Conservation (phyloP, 2,888 invertebrate species). For the Lasioglossum marginatum region DNA sequence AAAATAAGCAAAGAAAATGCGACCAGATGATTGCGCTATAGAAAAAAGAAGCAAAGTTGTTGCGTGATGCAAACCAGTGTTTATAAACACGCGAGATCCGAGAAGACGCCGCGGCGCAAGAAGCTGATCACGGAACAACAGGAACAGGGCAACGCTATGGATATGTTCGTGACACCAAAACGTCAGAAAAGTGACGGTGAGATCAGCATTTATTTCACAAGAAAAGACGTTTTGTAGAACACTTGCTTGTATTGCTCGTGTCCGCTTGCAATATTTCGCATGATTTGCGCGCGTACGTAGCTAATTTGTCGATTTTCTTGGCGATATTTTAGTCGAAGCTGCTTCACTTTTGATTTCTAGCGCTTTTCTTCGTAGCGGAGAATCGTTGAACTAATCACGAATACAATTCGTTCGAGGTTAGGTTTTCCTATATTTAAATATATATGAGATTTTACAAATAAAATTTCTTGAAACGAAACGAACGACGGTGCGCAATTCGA, state of each 20-base stretch:
- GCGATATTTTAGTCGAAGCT: conserved; percentile 62
- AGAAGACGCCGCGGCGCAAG: conserved; percentile 78
- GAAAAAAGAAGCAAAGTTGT: background rate
- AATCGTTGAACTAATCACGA: conserved; percentile 62
- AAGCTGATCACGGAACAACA: conserved; percentile 73
- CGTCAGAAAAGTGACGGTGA: conserved; percentile 83
- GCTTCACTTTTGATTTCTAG: conserved; percentile 58
- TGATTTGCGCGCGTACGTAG: conserved; percentile 62
- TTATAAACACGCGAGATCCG: conserved; percentile 80
- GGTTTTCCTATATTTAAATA: background rate
- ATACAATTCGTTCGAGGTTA: conserved; percentile 46
- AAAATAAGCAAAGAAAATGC: background rate
- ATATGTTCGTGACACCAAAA: conserved; percentile 82
- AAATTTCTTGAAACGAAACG: background rate
- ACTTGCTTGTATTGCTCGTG: conserved; percentile 65
- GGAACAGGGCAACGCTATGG: conserved; percentile 80
- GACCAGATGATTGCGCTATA: conserved; percentile 10
- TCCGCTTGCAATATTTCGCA: conserved; percentile 69
- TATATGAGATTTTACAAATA: background rate
- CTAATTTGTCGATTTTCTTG: conserved; percentile 56
- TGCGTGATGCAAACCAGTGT: conserved; percentile 69
- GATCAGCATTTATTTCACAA: conserved; percentile 66
- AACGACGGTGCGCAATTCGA: background rate
- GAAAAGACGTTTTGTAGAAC: conserved; percentile 60
- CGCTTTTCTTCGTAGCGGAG: conserved; percentile 64